Conservation (phyloP, 2,113 vertebrate species). For the Xenotilapia caudafasciata region DNA sequence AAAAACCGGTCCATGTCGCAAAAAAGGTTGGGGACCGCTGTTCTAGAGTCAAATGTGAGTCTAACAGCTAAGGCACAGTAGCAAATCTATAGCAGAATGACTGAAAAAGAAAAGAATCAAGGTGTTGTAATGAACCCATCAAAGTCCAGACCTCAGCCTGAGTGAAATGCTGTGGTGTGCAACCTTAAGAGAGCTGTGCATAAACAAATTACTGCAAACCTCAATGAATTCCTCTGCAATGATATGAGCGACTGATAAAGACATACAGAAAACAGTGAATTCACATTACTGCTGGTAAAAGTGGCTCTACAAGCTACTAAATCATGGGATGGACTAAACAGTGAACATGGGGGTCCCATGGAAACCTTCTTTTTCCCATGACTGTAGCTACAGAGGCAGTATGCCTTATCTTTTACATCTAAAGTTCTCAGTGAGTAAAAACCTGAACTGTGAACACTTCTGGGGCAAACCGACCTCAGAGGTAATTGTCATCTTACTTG, state of each 20-base stretch:
- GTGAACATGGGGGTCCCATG: background rate
- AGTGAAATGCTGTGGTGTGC: background rate
- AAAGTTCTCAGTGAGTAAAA: background rate
- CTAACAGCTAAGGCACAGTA: background rate
- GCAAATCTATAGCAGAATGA: background rate
- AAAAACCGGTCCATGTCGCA: too few relatives aligned
- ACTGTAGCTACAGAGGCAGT: background rate
- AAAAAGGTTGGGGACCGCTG: too few relatives aligned
- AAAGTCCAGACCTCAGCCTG: background rate
- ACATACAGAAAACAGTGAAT: background rate
- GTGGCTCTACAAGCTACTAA: background rate
- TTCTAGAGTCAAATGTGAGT: background rate
- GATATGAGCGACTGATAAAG: background rate
- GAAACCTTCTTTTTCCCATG: background rate
- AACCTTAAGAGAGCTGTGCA: background rate
- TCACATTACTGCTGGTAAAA: background rate
- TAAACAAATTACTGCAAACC: background rate
- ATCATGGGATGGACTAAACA: background rate
- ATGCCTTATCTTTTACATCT: background rate
- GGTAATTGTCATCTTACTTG: background rate
- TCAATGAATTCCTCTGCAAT: background rate
- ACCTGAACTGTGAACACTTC: background rate
- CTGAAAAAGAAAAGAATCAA: background rate
- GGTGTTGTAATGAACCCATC: background rate
- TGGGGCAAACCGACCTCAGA: background rate